Conservation (phyloP, 1,140 invertebrate genomes). For the Lasaia peninsularis region DNA sequence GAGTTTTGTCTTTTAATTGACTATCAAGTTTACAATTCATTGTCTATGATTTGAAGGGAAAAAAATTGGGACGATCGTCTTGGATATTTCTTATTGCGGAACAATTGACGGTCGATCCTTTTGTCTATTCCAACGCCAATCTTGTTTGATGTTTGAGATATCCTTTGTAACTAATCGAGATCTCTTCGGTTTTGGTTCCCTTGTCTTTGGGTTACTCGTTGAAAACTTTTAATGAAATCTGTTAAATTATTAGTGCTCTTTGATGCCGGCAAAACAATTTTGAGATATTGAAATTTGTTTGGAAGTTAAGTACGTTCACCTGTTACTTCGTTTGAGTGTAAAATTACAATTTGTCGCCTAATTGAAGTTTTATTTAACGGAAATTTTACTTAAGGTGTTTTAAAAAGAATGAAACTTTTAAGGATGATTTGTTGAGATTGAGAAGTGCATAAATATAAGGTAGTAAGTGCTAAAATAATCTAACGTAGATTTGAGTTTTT, state of each 20-base stretch:
- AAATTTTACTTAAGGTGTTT: constrained; percentile 1
- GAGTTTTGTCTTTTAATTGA: too few relatives aligned
- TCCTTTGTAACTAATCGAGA: constrained; percentile 69
- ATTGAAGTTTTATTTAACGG: neutral
- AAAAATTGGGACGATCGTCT: neutral
- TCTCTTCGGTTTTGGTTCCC: too few relatives aligned
- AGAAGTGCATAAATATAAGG: too few relatives aligned
- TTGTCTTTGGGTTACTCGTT: constrained; percentile 55
- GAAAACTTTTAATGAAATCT: constrained; percentile 73
- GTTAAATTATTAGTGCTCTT: constrained; percentile 68
- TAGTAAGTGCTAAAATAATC: too few relatives aligned
- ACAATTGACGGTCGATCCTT: constrained; percentile 61
- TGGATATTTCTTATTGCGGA: constrained; percentile 20
- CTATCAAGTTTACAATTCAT: too few relatives aligned
- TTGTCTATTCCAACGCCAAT: constrained; percentile 51
- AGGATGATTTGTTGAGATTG: too few relatives aligned
- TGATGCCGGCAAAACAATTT: constrained; percentile 53
- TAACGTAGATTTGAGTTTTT: too few relatives aligned
- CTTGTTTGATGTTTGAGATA: constrained; percentile 56
- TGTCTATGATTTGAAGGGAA: neutral
- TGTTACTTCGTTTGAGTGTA: constrained; percentile 4
- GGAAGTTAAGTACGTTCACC: neutral
- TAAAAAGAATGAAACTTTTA: too few relatives aligned
- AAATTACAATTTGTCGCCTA: constrained; percentile 1
- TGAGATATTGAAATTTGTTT: constrained; percentile 22